Base-by-base conservation (phyloP, 2,113 vertebrate species). In the Indri indri region DNA sequence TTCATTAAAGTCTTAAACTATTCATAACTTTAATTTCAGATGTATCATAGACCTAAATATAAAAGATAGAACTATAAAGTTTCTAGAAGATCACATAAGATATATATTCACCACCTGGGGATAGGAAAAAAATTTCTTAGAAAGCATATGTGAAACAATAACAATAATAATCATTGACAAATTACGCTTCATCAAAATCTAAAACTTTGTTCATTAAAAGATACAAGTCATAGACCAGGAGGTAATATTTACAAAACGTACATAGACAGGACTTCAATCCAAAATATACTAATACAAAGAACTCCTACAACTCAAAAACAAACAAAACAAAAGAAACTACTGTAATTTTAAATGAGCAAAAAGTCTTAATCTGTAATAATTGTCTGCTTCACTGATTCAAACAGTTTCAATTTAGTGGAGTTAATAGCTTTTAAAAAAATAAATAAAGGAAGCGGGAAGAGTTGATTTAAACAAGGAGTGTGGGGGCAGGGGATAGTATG, bases 311-410 rank as follows among this genome's bases (percentile, higher is more conserved):
- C 22, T 73, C 80, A 66, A 50, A 88, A 65, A 76, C 30, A 91
- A 92, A 61, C n/a, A 94, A 91, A 92, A 59, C n/a, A 94, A 92
- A 88, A 73, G 23, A 93, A 93, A 37, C 71, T 73, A 47, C 45
- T 76, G 14, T 47, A 83, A 80, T 88, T 84, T 91, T 81, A 88
- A 81, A 71, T 37, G 25, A 70, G 66, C 47, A 89, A 57, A 61
- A 96, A 50, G 40, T 54, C 65, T 91, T 96, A 47, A 59, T 90
- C 27, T 74, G 2, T 92, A 88, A 74, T 91, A 71, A 92, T 65
- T 88, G 23, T 52, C 45, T 94, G 66, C 52, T 86, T 95, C 82
- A 93, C 16, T 95, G 77, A 88, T 65, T 85, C 94, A 93, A 85
- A 91, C 40, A 85, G 52, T 88, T 91, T 40, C n/a, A 82, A 86